A percentile compares a stretch with the other conserved stretches of the same genome.
phyloP scores from a whole-genome alignment of 1,140 invertebrate species.

The Meloidogyne hapla region DNA sequence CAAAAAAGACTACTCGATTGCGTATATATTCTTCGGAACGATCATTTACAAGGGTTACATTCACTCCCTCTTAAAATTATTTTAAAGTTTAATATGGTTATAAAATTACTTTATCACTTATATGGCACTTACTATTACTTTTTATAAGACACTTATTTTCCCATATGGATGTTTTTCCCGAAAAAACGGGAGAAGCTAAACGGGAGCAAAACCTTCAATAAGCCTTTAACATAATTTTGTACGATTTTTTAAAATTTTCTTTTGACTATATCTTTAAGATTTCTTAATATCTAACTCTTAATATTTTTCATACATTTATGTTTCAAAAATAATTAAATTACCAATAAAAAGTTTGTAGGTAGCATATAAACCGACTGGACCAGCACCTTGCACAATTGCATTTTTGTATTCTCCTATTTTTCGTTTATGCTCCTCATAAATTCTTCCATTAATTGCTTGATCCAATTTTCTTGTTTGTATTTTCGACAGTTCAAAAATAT shows the following conservation, averaged over 20 bases:
- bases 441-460: constrained; percentile 6
- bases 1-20: constrained; percentile 17
- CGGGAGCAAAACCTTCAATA: no score
- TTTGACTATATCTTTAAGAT: no score
- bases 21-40: constrained; percentile 22
- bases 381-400: constrained; percentile 10
- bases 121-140: no score
- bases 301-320: not conserved
- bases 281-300: not conserved
- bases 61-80: not conserved
- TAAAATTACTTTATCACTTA: no score
- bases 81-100: no score
- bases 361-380: constrained; percentile 11
- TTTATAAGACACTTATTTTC: no score
- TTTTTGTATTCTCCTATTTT: not conserved
- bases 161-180: no score
- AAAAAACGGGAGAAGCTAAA: no score
- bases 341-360: not conserved
- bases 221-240: no score
- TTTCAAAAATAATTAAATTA: not conserved
- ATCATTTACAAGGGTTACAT: constrained; percentile 24
- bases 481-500: constrained; percentile 13
- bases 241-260: no score
- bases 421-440: constrained; percentile 15
- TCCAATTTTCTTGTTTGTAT: constrained; percentile 25